Base-by-base conservation (phyloP, 2,113 vertebrate species). In the Cardinalis cardinalis region DNA sequence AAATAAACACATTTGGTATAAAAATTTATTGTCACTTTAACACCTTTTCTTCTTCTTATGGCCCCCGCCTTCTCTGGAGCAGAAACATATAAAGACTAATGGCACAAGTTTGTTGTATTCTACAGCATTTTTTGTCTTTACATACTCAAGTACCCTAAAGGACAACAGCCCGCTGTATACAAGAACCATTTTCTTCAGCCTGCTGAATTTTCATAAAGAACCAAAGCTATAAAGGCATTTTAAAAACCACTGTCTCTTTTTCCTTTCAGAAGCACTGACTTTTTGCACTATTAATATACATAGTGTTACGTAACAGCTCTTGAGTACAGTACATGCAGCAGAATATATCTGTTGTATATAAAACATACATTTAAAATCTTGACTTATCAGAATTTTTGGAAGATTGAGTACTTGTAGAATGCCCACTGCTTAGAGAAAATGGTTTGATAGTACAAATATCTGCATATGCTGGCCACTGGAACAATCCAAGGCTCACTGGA, bases 1-100 rank as follows among this genome's bases (percentile, higher is more conserved):
- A 98, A 98, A 98, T 98, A 98, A 98, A 97, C 97, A 98, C 97
- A 98, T 98, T 97, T 97, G 97, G 97, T 98, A 98, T 98, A 98
- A 98, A 97, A 97, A 97, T 98, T 98, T 98, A 98, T 98, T 92
- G 95, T 98, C 97, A 97, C 97, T 99, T 98, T 98, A 98, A 97
- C 96, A 97, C 97, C 94, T 94, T 92, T 82, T 89, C 56, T 78
- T 93, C 70, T 92, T 97, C 87, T 87, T 96, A 96, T 88, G 93
- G 96, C 91, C 96, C 97, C 97, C 91, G 25, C 95, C 97, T 97
- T 96, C 73, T 97, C 97, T 97, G 97, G 97, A 98, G 97, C 98
- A 98, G 97, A 96, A 97, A 98, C 97, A 97, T 97, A 98, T 94
- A 97, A 98, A 98, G 97, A 97, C 97, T 97, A 98, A 97, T 97